Evolutionary conservation across 1,140 invertebrate species (phyloP).

Genomic region (Myzus persicae): DNA sequence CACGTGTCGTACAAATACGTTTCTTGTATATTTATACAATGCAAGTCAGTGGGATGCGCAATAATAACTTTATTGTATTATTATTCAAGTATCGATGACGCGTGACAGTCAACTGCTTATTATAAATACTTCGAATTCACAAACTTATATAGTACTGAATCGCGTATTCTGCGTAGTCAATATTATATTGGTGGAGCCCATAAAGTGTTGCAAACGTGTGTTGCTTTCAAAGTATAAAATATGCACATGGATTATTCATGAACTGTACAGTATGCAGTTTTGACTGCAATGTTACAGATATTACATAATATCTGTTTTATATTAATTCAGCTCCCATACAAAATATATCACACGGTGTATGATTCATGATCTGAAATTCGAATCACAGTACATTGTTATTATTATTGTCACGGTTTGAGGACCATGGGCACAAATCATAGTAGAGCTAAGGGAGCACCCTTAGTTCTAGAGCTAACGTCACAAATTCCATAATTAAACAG

Average conservation of each 20-base stretch:
- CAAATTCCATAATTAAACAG: background rate
- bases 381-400: background rate
- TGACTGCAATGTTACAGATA: background rate
- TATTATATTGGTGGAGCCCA: background rate
- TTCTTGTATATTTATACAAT: background rate
- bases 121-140: background rate
- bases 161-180: background rate
- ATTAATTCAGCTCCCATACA: background rate
- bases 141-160: background rate
- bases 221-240: background rate
- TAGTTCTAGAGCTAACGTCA: background rate
- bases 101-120: background rate
- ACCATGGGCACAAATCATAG: background rate
- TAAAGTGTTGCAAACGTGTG: background rate
- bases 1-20: background rate
- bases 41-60: background rate
- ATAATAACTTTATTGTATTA: conserved; percentile 13
- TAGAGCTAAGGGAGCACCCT: background rate
- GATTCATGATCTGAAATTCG: background rate
- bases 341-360: background rate
- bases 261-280: conserved; percentile 2
- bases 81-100: background rate
- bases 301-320: background rate
- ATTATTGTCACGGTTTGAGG: background rate
- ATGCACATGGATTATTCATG: conserved; percentile 10